phyloP scores from a whole-genome alignment of 2,113 vertebrate species.

The Indri indri region DNA sequence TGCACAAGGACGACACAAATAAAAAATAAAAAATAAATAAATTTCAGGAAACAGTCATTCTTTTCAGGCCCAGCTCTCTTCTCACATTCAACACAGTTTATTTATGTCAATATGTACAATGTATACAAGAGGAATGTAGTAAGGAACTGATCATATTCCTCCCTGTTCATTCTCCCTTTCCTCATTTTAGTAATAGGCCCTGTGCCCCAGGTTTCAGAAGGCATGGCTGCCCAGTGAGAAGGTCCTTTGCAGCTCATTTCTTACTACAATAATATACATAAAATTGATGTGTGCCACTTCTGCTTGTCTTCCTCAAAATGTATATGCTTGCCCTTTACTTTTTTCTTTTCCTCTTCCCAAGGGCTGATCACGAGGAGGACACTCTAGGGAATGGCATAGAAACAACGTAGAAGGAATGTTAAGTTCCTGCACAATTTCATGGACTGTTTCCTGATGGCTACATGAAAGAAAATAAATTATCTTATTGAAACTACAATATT shows the following conservation, averaged over 20 bases:
- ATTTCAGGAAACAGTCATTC: not conserved
- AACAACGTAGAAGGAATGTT: not conserved
- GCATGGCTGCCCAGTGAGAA: not conserved
- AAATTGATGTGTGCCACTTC: not conserved
- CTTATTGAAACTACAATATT: not conserved
- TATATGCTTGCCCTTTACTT: not conserved
- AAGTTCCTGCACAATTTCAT: not conserved
- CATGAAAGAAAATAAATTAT: not conserved
- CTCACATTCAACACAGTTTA: not conserved
- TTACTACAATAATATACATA: not conserved
- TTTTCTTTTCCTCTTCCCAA: not conserved
- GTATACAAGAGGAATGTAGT: not conserved
- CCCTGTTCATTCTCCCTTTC: not conserved
- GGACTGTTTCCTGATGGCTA: not conserved
- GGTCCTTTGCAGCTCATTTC: not conserved
- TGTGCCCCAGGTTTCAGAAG: not conserved
- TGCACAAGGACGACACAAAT: too few species aligned
- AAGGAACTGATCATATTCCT: not conserved
- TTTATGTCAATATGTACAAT: not conserved
- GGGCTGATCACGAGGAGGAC: not conserved
- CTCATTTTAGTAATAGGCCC: not conserved
- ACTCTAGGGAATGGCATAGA: not conserved
- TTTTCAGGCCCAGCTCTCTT: not conserved
- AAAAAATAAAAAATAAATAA: too few species aligned
- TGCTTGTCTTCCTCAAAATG: not conserved